Conservation (phyloP, 2,888 invertebrate genomes). For the Proisotoma minuta region DNA sequence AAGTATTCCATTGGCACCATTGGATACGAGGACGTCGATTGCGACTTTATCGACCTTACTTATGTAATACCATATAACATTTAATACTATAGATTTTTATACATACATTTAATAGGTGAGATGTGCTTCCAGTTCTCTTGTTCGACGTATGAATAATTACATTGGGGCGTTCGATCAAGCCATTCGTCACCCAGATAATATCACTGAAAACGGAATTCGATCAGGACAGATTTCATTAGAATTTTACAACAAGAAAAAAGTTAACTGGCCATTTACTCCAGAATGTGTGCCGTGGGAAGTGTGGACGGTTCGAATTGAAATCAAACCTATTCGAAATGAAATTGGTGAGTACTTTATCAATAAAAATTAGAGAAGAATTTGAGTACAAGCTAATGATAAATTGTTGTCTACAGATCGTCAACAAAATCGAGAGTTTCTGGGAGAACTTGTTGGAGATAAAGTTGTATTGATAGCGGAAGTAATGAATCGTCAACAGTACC, state of each 20-base stretch:
- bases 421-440: slow-evolving; percentile 78
- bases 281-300: slow-evolving; percentile 98
- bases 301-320: slow-evolving; percentile 89
- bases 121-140: slow-evolving; percentile 76
- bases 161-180: slow-evolving; percentile 51
- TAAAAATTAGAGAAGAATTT: neutral
- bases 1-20: slow-evolving; percentile 94
- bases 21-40: slow-evolving; percentile 93
- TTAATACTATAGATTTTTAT: slow-evolving; percentile 6
- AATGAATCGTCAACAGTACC: slow-evolving; percentile 92
- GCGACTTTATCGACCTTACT: slow-evolving; percentile 95
- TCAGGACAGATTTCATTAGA: slow-evolving; percentile 79
- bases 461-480: slow-evolving; percentile 90
- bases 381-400: neutral
- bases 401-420: slow-evolving; percentile 62
- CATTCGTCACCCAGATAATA: slow-evolving; percentile 49
- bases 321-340: slow-evolving; percentile 78
- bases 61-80: slow-evolving; percentile 65
- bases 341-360: slow-evolving; percentile 55
- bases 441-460: slow-evolving; percentile 83
- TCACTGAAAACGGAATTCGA: slow-evolving; percentile 46
- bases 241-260: slow-evolving; percentile 87
- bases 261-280: slow-evolving; percentile 81
- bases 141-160: slow-evolving; percentile 67
- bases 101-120: slow-evolving; percentile 57